These are phyloP conservation scores for Tetranychus urticae DNA, from an alignment of 1,140 invertebrate genomes.

Conservation along the genomic window DNA sequence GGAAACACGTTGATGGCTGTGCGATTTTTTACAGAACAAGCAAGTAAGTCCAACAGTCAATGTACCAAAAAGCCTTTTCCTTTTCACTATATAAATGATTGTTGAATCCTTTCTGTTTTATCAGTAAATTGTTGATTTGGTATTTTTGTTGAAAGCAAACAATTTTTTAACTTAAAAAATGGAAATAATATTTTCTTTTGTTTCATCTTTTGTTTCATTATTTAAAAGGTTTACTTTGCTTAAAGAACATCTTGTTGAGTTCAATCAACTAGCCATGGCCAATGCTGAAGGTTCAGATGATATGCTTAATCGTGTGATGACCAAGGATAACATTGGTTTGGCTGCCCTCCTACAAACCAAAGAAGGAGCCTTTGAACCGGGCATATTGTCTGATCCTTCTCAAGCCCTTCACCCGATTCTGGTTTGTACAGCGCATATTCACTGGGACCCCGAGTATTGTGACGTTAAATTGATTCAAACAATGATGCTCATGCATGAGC, in stretches of 20 bases:
- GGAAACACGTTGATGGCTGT: slow-evolving; percentile 96
- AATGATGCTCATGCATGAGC: slow-evolving; percentile 93
- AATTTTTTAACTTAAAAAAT: not conserved
- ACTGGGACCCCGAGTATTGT: slow-evolving; percentile 99
- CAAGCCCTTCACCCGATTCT: slow-evolving; percentile 60
- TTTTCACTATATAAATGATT: not conserved
- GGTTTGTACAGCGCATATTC: slow-evolving; percentile 93
- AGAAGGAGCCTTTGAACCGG: slow-evolving; percentile 41
- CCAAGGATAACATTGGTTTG: slow-evolving; percentile 94
- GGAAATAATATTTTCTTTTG: not conserved
- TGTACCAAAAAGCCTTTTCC: not conserved
- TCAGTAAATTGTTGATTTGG: slow-evolving; percentile 16
- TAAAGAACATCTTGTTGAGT: slow-evolving; percentile 85
- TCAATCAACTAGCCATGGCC: slow-evolving; percentile 93
- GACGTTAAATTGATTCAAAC: slow-evolving; percentile 99
- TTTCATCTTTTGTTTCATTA: slow-evolving; percentile 3
- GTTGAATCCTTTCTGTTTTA: not conserved
- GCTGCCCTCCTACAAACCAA: slow-evolving; percentile 80
- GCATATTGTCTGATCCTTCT: slow-evolving; percentile 14
- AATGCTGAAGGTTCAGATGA: slow-evolving; percentile 92
- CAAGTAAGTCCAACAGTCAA: slow-evolving; percentile 42
- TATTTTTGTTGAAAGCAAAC: too few relatives aligned
- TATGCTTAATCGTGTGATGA: slow-evolving; percentile 98
- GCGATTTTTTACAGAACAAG: slow-evolving; percentile 86
- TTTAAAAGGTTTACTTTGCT: slow-evolving; percentile 63